Conservation (phyloP, 2,888 invertebrate genomes). For the Loripinus fragilis region DNA sequence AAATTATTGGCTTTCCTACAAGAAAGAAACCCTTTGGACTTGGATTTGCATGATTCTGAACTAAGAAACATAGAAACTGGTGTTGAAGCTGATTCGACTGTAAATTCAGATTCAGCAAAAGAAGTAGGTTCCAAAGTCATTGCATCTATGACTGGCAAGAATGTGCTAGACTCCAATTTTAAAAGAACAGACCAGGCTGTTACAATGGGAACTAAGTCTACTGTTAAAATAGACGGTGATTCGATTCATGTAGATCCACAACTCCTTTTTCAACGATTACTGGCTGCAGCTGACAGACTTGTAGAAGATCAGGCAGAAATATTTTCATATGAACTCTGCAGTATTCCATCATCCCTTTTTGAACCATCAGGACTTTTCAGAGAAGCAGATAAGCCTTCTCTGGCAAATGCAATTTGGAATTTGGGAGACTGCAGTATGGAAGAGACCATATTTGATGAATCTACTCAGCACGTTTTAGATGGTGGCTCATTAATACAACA, state of each 20-base stretch:
- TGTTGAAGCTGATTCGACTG: slow-evolving; percentile 6
- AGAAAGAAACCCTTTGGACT: slow-evolving; percentile 25
- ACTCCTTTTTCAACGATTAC: slow-evolving; percentile 17
- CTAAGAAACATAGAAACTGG: slow-evolving; percentile 30
- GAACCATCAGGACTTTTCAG: neutral
- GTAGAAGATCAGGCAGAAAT: neutral
- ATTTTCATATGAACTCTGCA: neutral
- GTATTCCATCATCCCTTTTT: neutral
- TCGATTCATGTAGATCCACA: neutral
- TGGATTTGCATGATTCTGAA: slow-evolving; percentile 15
- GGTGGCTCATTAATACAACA: slow-evolving; percentile 62
- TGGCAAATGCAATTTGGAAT: too few species aligned
- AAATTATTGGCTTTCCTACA: neutral
- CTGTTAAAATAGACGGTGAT: slow-evolving; percentile 34
- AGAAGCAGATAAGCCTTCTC: neutral
- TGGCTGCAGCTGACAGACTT: slow-evolving; percentile 6
- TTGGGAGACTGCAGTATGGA: neutral
- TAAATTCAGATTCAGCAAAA: slow-evolving; percentile 10
- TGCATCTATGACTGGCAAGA: slow-evolving; percentile 43
- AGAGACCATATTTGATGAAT: slow-evolving; percentile 18
- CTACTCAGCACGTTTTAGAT: slow-evolving; percentile 22
- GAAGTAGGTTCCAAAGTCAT: slow-evolving; percentile 43
- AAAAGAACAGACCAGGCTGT: slow-evolving; percentile 32
- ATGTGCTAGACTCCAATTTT: slow-evolving; percentile 24
- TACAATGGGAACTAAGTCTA: slow-evolving; percentile 26